phyloP scores from a whole-genome alignment of 2,113 vertebrate genomes.

The Chaetops frenatus region DNA sequence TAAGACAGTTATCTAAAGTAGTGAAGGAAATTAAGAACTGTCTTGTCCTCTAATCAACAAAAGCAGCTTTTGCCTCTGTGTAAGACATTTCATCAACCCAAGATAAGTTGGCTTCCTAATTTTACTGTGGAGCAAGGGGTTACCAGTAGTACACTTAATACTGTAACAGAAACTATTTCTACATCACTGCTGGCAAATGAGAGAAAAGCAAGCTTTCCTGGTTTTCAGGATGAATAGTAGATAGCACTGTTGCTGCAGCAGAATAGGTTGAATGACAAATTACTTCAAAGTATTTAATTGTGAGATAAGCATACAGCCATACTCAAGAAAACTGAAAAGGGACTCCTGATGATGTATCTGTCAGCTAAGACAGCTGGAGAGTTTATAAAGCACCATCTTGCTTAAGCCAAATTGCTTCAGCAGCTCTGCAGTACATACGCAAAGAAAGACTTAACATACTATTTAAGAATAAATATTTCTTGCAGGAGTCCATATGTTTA shows the following conservation, averaged over 20 bases:
- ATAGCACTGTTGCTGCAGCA: background rate
- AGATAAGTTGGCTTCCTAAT: background rate
- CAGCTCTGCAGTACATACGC: background rate
- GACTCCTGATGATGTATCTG: background rate
- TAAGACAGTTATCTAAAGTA: background rate
- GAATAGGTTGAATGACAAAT: background rate
- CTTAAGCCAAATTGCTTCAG: background rate
- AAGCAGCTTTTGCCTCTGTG: background rate
- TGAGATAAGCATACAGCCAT: background rate
- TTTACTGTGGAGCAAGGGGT: background rate
- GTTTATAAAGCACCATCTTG: background rate
- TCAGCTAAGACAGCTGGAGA: background rate
- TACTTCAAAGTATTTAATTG: background rate
- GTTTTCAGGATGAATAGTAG: background rate
- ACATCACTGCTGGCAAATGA: background rate
- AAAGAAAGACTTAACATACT: background rate
- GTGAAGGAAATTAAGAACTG: background rate
- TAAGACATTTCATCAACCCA: background rate
- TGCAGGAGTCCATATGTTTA: background rate
- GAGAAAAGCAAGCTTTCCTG: background rate
- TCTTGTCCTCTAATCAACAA: background rate
- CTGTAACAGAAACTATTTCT: background rate
- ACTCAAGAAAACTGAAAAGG: background rate
- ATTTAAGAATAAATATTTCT: background rate
- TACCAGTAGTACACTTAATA: background rate